phyloP scores from a whole-genome alignment of 2,113 vertebrate genomes.

The Corythaeola cristata region DNA sequence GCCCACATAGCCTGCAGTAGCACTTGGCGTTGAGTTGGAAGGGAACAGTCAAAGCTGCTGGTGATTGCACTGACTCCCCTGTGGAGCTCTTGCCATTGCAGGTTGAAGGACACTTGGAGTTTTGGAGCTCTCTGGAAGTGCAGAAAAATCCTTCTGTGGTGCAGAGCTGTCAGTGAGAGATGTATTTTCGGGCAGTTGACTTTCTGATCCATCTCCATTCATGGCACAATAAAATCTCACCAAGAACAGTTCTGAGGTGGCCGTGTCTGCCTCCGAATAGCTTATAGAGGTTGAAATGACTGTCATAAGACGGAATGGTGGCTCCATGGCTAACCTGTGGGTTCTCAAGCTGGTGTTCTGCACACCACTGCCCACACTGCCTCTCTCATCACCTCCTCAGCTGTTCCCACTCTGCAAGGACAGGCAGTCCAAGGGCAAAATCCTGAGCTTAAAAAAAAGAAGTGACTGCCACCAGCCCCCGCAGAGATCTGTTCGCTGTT shows the following conservation, averaged over 20 bases:
- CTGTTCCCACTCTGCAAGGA: conserved; percentile 1
- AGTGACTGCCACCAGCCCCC: background rate
- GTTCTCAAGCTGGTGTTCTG: background rate
- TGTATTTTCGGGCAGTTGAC: background rate
- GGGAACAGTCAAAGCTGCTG: background rate
- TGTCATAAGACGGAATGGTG: background rate
- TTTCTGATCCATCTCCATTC: background rate
- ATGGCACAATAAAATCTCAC: background rate
- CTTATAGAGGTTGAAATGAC: background rate
- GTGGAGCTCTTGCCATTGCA: background rate
- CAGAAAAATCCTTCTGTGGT: background rate
- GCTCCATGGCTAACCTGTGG: accelerated
- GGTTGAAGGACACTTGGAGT: background rate
- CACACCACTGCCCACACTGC: background rate
- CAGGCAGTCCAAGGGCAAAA: background rate
- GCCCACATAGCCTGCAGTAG: background rate
- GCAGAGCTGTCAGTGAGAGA: background rate
- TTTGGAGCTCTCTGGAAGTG: background rate
- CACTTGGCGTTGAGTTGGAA: background rate
- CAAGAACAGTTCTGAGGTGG: background rate
- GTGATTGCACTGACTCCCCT: background rate
- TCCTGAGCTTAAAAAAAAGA: background rate
- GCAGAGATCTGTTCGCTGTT: background rate
- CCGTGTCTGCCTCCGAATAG: background rate
- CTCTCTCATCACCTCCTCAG: conserved; percentile 53